phyloP scores from a whole-genome alignment of 2,888 invertebrate species.

The Pomacea canaliculata region DNA sequence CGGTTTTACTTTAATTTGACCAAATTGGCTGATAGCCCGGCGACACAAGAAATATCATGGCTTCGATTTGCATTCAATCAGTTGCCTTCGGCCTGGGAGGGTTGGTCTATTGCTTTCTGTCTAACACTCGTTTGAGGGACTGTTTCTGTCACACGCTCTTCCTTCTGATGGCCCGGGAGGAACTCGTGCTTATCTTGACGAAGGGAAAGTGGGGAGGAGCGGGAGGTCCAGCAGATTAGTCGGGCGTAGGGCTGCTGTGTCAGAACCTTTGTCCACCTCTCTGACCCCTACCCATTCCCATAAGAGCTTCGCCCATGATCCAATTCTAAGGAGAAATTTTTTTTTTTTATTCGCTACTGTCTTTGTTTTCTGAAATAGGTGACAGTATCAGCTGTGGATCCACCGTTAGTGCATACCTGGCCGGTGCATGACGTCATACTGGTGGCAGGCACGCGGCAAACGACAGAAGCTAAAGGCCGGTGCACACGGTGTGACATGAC shows the following conservation, averaged over 20 bases:
- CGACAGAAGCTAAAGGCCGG: not conserved
- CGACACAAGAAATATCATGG: slow-evolving; percentile 24
- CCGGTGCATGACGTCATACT: not conserved
- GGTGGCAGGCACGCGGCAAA: not conserved
- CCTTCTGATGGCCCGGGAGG: not conserved
- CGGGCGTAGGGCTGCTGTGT: not conserved
- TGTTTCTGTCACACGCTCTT: too few relatives aligned
- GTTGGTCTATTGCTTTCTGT: slow-evolving; percentile 4
- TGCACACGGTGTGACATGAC: not conserved
- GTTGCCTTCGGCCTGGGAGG: not conserved
- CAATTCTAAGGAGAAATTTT: too few relatives aligned
- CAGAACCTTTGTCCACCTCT: too few relatives aligned
- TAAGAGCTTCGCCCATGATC: too few relatives aligned
- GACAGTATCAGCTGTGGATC: too few relatives aligned
- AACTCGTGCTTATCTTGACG: not conserved
- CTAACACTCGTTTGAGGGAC: not conserved
- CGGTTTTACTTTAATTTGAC: slow-evolving; percentile 15
- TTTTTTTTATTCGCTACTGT: too few relatives aligned
- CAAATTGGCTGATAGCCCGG: slow-evolving; percentile 12
- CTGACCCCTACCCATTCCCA: too few relatives aligned
- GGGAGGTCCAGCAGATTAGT: not conserved
- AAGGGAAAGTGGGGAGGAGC: not conserved
- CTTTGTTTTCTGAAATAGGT: too few relatives aligned
- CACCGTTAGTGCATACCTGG: too few relatives aligned
- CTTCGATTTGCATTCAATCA: slow-evolving; percentile 26